phyloP scores from a whole-genome alignment of 2,113 vertebrate genomes.

The Microcebus murinus region DNA sequence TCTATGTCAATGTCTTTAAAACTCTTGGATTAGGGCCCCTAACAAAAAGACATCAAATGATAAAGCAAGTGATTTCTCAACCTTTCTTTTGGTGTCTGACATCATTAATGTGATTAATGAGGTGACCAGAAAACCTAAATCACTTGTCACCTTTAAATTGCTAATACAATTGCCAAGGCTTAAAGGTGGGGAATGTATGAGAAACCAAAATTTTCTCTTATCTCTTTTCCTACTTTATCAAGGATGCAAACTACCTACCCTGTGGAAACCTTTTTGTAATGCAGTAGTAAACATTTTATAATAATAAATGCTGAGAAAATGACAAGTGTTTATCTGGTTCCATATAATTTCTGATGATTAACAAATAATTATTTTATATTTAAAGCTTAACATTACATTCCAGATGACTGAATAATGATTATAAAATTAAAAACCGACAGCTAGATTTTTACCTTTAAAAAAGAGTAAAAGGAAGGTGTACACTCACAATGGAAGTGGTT shows the following conservation, averaged over 20 bases:
- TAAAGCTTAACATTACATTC: neutral
- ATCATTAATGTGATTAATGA: slow-evolving; percentile 68
- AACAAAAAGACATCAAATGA: neutral
- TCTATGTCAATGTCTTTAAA: slow-evolving; percentile 5
- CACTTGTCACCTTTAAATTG: slow-evolving; percentile 11
- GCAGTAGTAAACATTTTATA: neutral
- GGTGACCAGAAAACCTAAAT: slow-evolving; percentile 13
- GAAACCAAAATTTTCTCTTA: neutral
- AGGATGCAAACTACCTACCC: neutral
- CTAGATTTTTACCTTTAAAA: neutral
- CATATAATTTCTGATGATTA: neutral
- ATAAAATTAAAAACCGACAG: slow-evolving; percentile 3
- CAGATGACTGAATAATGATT: neutral
- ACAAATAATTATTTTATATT: neutral
- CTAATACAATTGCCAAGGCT: slow-evolving; percentile 39
- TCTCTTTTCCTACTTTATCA: neutral
- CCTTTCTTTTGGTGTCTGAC: slow-evolving; percentile 32
- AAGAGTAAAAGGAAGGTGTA: neutral
- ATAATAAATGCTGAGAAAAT: slow-evolving; percentile 3
- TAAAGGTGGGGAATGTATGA: neutral
- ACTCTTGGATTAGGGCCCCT: neutral
- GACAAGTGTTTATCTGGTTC: neutral
- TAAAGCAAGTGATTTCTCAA: slow-evolving; percentile 43
- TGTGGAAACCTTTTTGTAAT: neutral
- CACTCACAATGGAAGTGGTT: neutral